Base-by-base conservation (phyloP, 2,888 invertebrate genomes). In the Scaeva pyrastri region DNA sequence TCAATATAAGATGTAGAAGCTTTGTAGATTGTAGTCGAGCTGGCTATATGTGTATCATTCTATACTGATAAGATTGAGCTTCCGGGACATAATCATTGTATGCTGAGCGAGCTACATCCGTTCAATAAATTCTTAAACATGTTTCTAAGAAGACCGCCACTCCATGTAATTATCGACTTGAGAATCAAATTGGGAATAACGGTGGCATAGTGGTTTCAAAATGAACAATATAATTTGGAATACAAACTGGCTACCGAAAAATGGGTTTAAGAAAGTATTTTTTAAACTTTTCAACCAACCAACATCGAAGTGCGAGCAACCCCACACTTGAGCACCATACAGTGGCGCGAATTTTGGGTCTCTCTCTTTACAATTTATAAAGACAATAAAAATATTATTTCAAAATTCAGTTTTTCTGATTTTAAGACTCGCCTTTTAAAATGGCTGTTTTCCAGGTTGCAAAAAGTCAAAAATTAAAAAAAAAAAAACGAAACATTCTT, bases 151-250 rank as follows among this genome's bases (percentile, higher is more conserved):
- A 8, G 2, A n/a, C 2, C 10, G 45, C 26, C 2, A 26, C 26
- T 26, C 6, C 26, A 26, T 26, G 26, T 26, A 26, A 39, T 39
- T 11, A 1, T 11, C 1, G 39, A 39, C 8, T 1, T 39, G 39
- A 11, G 12, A 43, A n/a, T 6, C n/a, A 3, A 43, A n/a, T 43
- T 43, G 3, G n/a, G 43, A 43, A 43, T 43, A 43, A 16, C 43
- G n/a, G 43, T 43, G 4, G n/a, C 43, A 43, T 12, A 2, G 6
- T 14, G 12, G 43, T 16, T 43, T 43, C n/a, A 43, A 43, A n/a
- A 12, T n/a, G 43, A n/a, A 43, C 43, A n/a, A 43, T 43, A n/a
- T 43, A 43, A 43, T n/a, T 43, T 43, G n/a, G 48, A 48, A 19
- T 48, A 19, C 19, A 48, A 10, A 19, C 48, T 19, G 10, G 19